A percentile compares a stretch with the other conserved stretches of the same genome.
These are phyloP conservation scores for Cyanoderma ruficeps DNA, from an alignment of 2,113 vertebrate genomes.

Conservation along the genomic window DNA sequence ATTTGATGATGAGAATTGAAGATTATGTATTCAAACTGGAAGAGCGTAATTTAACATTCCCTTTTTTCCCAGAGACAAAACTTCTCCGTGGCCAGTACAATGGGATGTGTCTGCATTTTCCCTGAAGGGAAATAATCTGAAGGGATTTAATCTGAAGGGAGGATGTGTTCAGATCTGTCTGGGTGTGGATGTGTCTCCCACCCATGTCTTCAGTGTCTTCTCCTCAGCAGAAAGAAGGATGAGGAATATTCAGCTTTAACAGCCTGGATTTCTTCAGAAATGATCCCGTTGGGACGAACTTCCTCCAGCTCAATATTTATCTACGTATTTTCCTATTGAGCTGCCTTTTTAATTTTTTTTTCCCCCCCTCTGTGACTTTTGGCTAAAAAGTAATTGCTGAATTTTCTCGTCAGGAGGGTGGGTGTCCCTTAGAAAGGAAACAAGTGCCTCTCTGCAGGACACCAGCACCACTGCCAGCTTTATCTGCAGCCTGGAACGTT, in stretches of 20 bases:
- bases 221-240: background rate
- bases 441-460: background rate
- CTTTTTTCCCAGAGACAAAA: background rate
- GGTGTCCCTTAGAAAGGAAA: background rate
- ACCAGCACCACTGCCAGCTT: background rate
- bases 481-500: background rate
- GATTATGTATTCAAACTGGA: background rate
- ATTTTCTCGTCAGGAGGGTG: background rate
- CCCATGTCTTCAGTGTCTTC: background rate
- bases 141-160: background rate
- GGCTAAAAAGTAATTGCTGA: background rate
- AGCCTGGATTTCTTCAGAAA: background rate
- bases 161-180: background rate
- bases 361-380: background rate
- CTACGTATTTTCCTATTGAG: background rate
- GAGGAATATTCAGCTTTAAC: background rate
- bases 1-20: background rate
- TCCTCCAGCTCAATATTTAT: background rate
- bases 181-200: background rate
- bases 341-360: background rate
- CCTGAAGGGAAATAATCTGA: background rate
- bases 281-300: background rate
- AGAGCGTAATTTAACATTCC: background rate
- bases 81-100: background rate
- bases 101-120: background rate